phyloP scores from a whole-genome alignment of 2,888 invertebrate genomes.

The Parelbella ahira region DNA sequence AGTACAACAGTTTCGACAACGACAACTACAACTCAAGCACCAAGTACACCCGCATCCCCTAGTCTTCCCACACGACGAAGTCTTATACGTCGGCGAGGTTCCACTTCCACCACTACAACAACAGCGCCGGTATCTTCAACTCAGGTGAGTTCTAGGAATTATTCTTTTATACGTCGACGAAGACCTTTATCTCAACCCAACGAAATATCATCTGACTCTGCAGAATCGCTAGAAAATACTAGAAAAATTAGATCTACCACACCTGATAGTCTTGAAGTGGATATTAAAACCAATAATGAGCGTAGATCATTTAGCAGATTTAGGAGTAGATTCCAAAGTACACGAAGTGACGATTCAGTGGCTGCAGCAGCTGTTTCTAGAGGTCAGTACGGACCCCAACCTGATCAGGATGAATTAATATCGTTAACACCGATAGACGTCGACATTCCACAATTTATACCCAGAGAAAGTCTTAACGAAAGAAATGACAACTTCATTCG shows the following conservation, averaged over 20 bases:
- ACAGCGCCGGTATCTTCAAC: conserved; percentile 48
- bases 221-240: conserved; percentile 43
- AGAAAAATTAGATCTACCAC: conserved; percentile 73
- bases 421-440: conserved; percentile 76
- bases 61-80: conserved; percentile 45
- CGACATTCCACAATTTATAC: conserved; percentile 31
- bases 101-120: conserved; percentile 43
- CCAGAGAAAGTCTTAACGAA: conserved; percentile 42
- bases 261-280: conserved; percentile 67
- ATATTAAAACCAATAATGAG: conserved; percentile 37
- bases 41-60: conserved; percentile 40
- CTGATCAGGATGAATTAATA: conserved; percentile 71
- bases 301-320: conserved; percentile 41
- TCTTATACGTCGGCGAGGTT: conserved; percentile 45
- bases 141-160: conserved; percentile 81
- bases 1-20: conserved; percentile 44
- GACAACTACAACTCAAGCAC: conserved; percentile 40
- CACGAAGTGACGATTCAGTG: conserved; percentile 53
- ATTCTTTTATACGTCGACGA: conserved; percentile 67
- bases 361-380: conserved; percentile 60
- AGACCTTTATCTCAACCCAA: conserved; percentile 60
- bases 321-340: conserved; percentile 46
- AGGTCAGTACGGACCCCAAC: conserved; percentile 54
- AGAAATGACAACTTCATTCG: conserved; percentile 40
- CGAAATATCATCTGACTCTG: conserved; percentile 63